Evolutionary conservation across 2,888 invertebrate species (phyloP), one percentile per base, ranked within the genome.

Genomic region (Caenorhabditis becei): DNA sequence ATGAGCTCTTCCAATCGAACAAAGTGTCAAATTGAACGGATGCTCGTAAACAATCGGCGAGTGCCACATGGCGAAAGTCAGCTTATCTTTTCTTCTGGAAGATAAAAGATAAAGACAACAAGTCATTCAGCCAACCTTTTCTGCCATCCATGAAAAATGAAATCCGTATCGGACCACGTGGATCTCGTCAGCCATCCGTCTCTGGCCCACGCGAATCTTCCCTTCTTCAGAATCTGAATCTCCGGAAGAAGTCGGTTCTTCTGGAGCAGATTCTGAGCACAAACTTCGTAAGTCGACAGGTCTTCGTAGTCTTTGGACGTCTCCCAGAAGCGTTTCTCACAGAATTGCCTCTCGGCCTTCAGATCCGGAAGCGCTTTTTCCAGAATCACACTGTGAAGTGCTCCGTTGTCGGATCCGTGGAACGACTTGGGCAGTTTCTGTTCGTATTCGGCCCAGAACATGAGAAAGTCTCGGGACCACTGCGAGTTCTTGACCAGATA

Each of bases 131-230:
- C 51, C 28, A 26, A 84, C 86, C 62, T 80, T 61, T 75, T 67
- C 66, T 87, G 87, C 87, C 87, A 87, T n/a, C 87, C 87, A 51
- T 87, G 87, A 35, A 87, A 66, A 44, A 87, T 78, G 58, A 87
- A 86, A 58, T 87, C 87, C 7, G 47, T 62, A 1, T 53, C 66
- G 18, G 82, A 83, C 85, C 85, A 87, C 2, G 70, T 35, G 2
- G 80, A 81, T 24, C 81, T 65, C 2, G 87, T 83, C 2, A 87
- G 71, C 87, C 87, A 87, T 11, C 87, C 87, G 62, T 87, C 87
- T 23, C 87, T 53, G 14, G 82, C 74, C 87, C 87, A 87, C 0
- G 80, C 32, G 35, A 56, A 61, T 54, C 82, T 59, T 18, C 84
- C 84, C 77, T 86, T 86, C 20, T 56, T 49, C n/a, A 86, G 37